Evolutionary conservation across 2,113 vertebrate species (phyloP).

Genomic region (Clupea harengus): DNA sequence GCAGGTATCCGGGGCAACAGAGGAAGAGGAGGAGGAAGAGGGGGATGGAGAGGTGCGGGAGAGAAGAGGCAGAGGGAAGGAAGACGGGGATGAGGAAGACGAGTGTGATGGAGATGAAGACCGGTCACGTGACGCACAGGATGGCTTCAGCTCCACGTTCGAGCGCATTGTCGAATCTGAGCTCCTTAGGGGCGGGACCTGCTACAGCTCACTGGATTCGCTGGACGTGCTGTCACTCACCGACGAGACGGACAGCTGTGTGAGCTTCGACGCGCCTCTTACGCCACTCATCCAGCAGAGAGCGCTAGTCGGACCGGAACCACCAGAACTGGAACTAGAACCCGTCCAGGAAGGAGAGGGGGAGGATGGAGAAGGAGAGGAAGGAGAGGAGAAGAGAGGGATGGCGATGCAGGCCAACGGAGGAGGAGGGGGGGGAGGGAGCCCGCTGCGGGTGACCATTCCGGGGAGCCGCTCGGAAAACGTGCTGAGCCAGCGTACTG

Average conservation of each 20-base stretch:
- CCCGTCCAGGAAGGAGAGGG: slow-evolving; percentile 72
- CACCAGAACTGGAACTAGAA: slow-evolving; percentile 76
- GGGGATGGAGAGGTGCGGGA: slow-evolving; percentile 58
- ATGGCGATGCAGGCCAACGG: background rate
- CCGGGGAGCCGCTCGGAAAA: slow-evolving; percentile 93
- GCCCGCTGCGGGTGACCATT: slow-evolving; percentile 87
- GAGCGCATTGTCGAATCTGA: slow-evolving; percentile 96
- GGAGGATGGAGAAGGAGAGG: slow-evolving; percentile 72
- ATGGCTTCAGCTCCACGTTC: slow-evolving; percentile 93
- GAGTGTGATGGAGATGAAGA: slow-evolving; percentile 68
- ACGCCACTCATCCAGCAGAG: slow-evolving; percentile 95
- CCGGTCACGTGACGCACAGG: slow-evolving; percentile 67
- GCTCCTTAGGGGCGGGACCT: slow-evolving; percentile 85
- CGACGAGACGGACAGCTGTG: slow-evolving; percentile 94
- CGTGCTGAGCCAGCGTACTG: slow-evolving; percentile 81
- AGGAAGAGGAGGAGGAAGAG: slow-evolving; percentile 74
- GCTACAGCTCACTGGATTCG: slow-evolving; percentile 95
- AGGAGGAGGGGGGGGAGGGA: slow-evolving; percentile 68
- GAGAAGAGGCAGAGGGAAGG: slow-evolving; percentile 71
- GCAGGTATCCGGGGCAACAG: slow-evolving; percentile 74
- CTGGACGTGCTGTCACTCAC: slow-evolving; percentile 92
- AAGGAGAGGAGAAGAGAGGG: slow-evolving; percentile 52
- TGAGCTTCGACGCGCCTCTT: slow-evolving; percentile 93
- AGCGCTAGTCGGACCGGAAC: slow-evolving; percentile 83
- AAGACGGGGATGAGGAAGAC: slow-evolving; percentile 75